A percentile compares a stretch with the other conserved stretches of the same genome.
Evolutionary conservation across 2,888 invertebrate species (phyloP).

Genomic region (Sipunculus nudus): DNA sequence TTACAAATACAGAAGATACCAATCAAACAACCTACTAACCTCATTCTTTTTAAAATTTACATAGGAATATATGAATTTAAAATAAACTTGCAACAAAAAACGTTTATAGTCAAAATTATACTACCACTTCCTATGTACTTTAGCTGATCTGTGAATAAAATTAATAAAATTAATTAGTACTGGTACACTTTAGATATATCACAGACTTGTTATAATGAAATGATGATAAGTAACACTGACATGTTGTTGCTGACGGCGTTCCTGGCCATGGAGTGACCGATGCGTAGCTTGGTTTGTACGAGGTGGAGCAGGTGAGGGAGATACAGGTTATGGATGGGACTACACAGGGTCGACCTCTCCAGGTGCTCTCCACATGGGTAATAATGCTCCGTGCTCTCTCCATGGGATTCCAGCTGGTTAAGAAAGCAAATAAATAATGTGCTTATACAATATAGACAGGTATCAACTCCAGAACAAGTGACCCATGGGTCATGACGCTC

Average conservation of each 20-base stretch:
- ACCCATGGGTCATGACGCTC: too few relatives aligned
- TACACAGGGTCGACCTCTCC: conserved; percentile 49
- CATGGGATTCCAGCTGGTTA: conserved; percentile 57
- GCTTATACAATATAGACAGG: neutral
- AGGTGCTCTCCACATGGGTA: conserved; percentile 41
- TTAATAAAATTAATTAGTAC: too few relatives aligned
- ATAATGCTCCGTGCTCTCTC: conserved; percentile 59
- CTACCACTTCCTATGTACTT: too few relatives aligned
- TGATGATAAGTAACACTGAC: conserved; percentile 36
- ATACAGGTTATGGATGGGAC: conserved; percentile 59
- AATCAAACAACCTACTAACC: too few relatives aligned
- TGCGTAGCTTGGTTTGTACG: conserved; percentile 59
- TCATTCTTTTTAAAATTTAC: too few relatives aligned
- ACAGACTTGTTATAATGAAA: neutral
- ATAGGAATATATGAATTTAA: too few relatives aligned
- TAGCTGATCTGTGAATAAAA: too few relatives aligned
- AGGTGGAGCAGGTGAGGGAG: conserved; percentile 54
- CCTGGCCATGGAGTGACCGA: conserved; percentile 59
- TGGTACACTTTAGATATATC: too few relatives aligned
- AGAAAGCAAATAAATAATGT: neutral
- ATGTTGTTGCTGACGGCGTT: conserved; percentile 49
- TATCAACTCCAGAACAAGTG: too few relatives aligned
- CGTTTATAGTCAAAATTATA: too few relatives aligned
- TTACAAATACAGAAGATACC: too few relatives aligned
- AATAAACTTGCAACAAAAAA: too few relatives aligned